Conservation (phyloP, 2,113 vertebrate species). For the Circaetus gallicus region DNA sequence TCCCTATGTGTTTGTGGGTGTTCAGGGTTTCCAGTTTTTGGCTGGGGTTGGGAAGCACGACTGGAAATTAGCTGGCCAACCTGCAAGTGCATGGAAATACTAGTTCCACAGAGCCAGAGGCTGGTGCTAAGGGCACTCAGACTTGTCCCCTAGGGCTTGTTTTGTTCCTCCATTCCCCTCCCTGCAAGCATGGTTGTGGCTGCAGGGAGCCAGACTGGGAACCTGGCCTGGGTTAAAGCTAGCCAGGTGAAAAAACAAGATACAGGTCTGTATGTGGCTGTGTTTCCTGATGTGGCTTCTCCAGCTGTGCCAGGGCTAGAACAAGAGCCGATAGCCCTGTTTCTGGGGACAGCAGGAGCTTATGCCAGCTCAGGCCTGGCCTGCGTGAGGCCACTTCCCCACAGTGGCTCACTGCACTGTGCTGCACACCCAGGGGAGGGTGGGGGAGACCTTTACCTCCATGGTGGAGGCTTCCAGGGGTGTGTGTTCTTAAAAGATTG, state of each 20-base stretch:
- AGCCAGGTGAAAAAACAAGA: not conserved
- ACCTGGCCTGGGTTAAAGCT: not conserved
- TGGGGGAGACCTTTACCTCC: not conserved
- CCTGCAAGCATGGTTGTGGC: not conserved
- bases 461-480: fast-evolving
- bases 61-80: not conserved
- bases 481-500: not conserved
- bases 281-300: not conserved
- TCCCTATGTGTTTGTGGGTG: not conserved
- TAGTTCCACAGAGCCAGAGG: not conserved
- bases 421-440: not conserved
- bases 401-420: not conserved
- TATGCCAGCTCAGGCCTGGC: not conserved
- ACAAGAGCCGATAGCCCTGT: not conserved
- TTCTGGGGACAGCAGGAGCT: not conserved
- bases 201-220: not conserved
- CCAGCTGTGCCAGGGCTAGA: not conserved
- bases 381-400: not conserved
- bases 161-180: not conserved
- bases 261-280: not conserved
- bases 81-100: fast-evolving
- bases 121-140: not conserved
- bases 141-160: not conserved
- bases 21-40: not conserved
- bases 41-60: not conserved